Evolutionary conservation across 2,113 vertebrate species (phyloP).

Genomic region (Hyla sarda): DNA sequence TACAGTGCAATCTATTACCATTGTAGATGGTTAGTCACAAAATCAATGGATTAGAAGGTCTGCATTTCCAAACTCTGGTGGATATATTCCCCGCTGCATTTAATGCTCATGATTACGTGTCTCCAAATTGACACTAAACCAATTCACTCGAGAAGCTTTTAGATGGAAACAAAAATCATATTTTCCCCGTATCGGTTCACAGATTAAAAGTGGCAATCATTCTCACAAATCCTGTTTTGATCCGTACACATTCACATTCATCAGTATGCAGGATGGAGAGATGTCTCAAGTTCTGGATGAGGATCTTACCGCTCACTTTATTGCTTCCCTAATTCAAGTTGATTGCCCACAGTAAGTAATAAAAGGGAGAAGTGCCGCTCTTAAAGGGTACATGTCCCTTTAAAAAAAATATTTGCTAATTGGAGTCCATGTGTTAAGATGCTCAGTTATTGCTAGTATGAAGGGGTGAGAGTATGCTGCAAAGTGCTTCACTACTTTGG

Average conservation of each 20-base stretch:
- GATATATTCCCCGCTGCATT: constrained; percentile 26
- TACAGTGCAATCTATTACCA: constrained; percentile 42
- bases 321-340: background rate
- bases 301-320: background rate
- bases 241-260: background rate
- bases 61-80: constrained; percentile 10
- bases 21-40: constrained; percentile 40
- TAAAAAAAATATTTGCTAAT: background rate
- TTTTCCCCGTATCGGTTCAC: background rate
- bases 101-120: constrained; percentile 44
- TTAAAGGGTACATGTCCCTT: background rate
- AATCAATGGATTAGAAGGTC: constrained; percentile 50
- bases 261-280: background rate
- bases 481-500: no score
- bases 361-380: background rate
- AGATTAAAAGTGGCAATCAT: constrained; percentile 10
- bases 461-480: background rate
- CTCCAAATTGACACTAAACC: constrained; percentile 43
- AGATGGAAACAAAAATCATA: constrained; percentile 25
- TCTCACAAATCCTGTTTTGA: constrained; percentile 16
- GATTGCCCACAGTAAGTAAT: background rate
- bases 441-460: background rate
- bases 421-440: background rate
- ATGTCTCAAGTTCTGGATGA: background rate
- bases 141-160: constrained; percentile 23